Evolutionary conservation across 2,113 vertebrate genomes (phyloP).

Genomic region (Irena cyanogastra): DNA sequence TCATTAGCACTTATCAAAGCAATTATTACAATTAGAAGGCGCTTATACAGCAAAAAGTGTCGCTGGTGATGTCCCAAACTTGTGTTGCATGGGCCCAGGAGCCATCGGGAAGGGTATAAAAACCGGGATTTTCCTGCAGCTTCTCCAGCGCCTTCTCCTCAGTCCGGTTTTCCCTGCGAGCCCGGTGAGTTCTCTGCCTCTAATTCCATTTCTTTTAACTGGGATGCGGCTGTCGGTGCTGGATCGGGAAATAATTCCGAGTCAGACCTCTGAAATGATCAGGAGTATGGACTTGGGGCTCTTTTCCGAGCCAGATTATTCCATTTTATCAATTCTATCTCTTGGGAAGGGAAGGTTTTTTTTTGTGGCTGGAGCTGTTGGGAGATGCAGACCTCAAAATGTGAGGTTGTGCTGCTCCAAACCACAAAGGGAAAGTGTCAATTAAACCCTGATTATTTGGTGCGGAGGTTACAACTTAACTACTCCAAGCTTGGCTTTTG

Average conservation of each 20-base stretch:
- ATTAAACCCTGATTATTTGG: neutral
- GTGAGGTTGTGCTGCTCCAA: neutral
- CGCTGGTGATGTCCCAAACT: neutral
- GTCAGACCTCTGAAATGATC: neutral
- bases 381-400: neutral
- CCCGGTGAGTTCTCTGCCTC: neutral
- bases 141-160: neutral
- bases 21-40: constrained; percentile 37
- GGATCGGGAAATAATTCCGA: fast-evolving
- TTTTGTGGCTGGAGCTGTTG: fast-evolving
- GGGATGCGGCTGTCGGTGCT: fast-evolving
- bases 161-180: neutral
- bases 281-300: fast-evolving
- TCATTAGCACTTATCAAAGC: neutral
- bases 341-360: fast-evolving
- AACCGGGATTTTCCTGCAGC: neutral
- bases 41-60: constrained; percentile 47
- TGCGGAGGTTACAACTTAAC: neutral
- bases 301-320: neutral
- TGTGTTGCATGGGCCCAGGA: neutral
- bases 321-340: neutral
- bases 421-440: neutral
- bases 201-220: neutral
- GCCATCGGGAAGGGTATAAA: neutral
- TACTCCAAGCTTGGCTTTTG: neutral